Evolutionary conservation across 1,140 invertebrate genomes (phyloP).

Genomic region (Tribolium castaneum): DNA sequence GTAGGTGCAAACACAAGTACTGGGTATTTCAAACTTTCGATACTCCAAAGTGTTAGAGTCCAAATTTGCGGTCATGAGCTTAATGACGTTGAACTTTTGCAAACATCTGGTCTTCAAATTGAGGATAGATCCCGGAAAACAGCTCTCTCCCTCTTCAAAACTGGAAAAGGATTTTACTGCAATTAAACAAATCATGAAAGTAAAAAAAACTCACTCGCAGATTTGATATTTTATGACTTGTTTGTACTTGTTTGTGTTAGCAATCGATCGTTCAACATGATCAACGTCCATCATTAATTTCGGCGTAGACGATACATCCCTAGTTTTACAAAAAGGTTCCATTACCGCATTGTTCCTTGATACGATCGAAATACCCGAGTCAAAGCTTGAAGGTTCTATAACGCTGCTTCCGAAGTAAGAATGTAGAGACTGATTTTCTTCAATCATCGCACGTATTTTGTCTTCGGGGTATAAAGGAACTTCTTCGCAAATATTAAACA

Average conservation of each 20-base stretch:
- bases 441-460: neutral
- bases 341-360: neutral
- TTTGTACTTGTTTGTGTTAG: neutral
- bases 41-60: slow-evolving; percentile 48
- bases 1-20: slow-evolving; percentile 52
- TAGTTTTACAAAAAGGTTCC: neutral
- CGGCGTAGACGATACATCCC: neutral
- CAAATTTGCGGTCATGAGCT: slow-evolving; percentile 45
- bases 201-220: slow-evolving; percentile 53
- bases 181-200: neutral
- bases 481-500: neutral
- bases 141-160: slow-evolving; percentile 38
- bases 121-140: slow-evolving; percentile 39
- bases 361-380: neutral
- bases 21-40: slow-evolving; percentile 53
- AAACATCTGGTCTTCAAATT: slow-evolving; percentile 47
- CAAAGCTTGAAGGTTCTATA: neutral
- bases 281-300: neutral
- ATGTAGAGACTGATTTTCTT: neutral
- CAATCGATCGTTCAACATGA: neutral
- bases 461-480: neutral
- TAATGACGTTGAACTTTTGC: slow-evolving; percentile 53
- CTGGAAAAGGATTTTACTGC: neutral
- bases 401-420: neutral
- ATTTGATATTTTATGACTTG: slow-evolving; percentile 45